A percentile compares a stretch with the other conserved stretches of the same genome.
phyloP scores from a whole-genome alignment of 2,888 invertebrate species.

The Mylabris sibirica region DNA sequence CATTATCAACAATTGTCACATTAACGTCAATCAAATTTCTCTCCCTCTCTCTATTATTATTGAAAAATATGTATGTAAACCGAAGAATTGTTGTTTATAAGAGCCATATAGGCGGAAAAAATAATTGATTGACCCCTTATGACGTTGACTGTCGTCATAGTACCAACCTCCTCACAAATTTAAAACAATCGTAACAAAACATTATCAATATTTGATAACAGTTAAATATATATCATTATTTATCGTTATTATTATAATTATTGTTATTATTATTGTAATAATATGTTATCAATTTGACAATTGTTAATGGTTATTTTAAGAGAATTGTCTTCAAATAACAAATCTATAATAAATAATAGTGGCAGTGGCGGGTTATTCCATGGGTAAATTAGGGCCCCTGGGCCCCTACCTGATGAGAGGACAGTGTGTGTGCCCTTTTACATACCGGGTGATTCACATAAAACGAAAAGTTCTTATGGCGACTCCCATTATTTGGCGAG shows the following conservation, averaged over 20 bases:
- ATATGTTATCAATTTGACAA: background rate
- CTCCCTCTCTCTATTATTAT: background rate
- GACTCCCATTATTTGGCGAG: too few relatives aligned
- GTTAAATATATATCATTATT: background rate
- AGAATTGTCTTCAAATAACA: background rate
- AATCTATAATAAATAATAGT: background rate
- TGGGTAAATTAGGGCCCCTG: too few relatives aligned
- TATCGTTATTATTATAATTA: background rate
- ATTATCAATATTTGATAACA: background rate
- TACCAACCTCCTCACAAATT: constrained; percentile 1
- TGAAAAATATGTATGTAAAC: background rate
- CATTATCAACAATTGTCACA: background rate
- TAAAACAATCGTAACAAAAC: background rate
- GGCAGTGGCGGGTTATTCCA: too few relatives aligned
- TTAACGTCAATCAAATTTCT: background rate
- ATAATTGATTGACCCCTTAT: constrained; percentile 1
- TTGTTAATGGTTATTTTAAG: constrained; percentile 6
- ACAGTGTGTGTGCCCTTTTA: too few relatives aligned
- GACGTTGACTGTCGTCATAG: constrained; percentile 1
- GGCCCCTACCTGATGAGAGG: too few relatives aligned
- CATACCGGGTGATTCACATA: too few relatives aligned
- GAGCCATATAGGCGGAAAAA: background rate
- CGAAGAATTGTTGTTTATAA: background rate
- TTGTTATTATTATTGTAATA: background rate
- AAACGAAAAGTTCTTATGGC: too few relatives aligned